Conservation (phyloP, 2,113 vertebrate genomes). For the Charina bottae region DNA sequence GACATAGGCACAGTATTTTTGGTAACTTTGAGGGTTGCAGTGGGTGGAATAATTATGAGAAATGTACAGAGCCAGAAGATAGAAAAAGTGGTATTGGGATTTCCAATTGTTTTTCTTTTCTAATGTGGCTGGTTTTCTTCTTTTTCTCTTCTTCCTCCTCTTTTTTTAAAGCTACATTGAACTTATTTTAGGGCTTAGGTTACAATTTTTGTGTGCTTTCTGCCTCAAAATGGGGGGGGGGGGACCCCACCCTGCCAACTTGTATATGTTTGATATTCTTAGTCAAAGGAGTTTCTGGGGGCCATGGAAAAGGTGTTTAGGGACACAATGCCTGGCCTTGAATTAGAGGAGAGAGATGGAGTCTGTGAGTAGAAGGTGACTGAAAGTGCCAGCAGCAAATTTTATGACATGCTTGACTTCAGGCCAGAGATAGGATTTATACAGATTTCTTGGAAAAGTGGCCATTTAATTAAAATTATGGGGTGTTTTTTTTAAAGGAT, state of each 20-base stretch:
- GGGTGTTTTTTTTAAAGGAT: background rate
- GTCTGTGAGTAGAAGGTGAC: background rate
- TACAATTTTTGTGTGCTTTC: background rate
- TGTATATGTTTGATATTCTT: background rate
- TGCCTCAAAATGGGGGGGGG: background rate
- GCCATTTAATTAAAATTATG: constrained; percentile 35
- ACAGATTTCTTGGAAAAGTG: constrained; percentile 15
- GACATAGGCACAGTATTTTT: background rate
- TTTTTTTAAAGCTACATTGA: background rate
- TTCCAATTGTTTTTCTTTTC: background rate
- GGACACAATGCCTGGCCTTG: background rate
- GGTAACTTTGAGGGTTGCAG: background rate
- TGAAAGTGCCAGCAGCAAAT: background rate
- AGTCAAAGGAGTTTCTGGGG: background rate
- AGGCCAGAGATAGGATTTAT: constrained; percentile 24
- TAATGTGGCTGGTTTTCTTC: background rate
- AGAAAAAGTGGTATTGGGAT: background rate
- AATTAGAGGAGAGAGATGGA: background rate
- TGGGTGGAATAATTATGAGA: background rate
- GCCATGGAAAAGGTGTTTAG: background rate
- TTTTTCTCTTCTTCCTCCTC: background rate
- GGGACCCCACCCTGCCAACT: background rate
- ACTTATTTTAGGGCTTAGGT: background rate
- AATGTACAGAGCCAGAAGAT: background rate
- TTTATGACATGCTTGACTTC: background rate